A percentile compares a stretch with the other conserved stretches of the same genome.
Evolutionary conservation across 2,113 vertebrate species (phyloP).

Genomic region (Syngnathus scovelli): DNA sequence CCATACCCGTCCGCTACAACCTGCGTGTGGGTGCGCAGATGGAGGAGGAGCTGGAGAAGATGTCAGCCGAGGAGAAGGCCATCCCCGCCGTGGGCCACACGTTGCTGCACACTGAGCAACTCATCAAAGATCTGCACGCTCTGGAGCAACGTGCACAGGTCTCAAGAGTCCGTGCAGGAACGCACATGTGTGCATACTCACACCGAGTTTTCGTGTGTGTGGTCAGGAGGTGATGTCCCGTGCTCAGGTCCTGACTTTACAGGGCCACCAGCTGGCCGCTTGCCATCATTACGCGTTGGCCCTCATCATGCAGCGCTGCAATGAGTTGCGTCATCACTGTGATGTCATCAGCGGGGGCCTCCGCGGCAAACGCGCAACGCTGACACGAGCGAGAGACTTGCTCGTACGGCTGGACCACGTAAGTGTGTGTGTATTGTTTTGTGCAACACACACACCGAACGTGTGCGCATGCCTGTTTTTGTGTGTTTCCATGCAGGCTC

Average conservation of each 20-base stretch:
- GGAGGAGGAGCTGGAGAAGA: constrained; percentile 73
- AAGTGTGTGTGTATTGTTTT: background rate
- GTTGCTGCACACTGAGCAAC: constrained; percentile 77
- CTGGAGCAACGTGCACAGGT: constrained; percentile 82
- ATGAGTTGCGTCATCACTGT: constrained; percentile 83
- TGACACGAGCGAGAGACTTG: constrained; percentile 78
- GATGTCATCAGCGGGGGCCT: constrained; percentile 78
- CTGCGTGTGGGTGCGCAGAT: constrained; percentile 65
- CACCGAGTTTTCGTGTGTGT: background rate
- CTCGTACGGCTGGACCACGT: constrained; percentile 79
- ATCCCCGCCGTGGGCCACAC: constrained; percentile 74
- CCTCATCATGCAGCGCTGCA: constrained; percentile 91
- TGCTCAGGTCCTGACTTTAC: constrained; percentile 82
- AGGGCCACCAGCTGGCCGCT: constrained; percentile 86
- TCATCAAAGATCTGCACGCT: constrained; percentile 76
- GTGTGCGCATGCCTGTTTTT: background rate
- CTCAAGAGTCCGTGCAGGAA: constrained; percentile 7
- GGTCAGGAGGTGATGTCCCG: constrained; percentile 81
- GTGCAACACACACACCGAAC: too few species aligned
- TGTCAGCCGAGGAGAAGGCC: constrained; percentile 76
- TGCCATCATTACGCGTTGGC: constrained; percentile 92
- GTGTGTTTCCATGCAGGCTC: constrained; percentile 66
- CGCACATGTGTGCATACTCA: background rate
- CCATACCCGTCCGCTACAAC: background rate
- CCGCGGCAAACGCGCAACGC: constrained; percentile 71